These are phyloP conservation scores for Petrocephalus sullivani DNA, from an alignment of 2,797 vertebrate species.

Conservation along the genomic window DNA sequence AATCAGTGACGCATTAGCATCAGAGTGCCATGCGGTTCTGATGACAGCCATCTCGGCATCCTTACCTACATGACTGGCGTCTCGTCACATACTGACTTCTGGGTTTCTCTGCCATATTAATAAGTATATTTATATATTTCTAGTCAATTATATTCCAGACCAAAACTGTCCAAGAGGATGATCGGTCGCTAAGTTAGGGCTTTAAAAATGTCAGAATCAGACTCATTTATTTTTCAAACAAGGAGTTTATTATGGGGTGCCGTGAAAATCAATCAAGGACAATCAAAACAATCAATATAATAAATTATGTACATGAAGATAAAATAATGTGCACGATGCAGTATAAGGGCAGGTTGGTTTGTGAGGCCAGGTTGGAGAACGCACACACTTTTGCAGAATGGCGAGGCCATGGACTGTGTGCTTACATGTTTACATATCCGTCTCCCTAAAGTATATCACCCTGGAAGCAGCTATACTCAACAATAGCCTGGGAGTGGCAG, in stretches of 20 bases:
- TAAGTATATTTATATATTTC: background rate
- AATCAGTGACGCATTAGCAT: slow-evolving; percentile 56
- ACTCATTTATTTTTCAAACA: background rate
- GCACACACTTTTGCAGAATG: background rate
- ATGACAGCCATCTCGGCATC: slow-evolving; percentile 33
- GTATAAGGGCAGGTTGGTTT: background rate
- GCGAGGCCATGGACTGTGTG: background rate
- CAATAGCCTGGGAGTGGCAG: background rate
- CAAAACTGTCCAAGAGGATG: background rate
- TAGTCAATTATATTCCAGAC: background rate
- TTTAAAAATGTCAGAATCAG: background rate
- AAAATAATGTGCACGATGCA: background rate
- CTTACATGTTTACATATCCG: background rate
- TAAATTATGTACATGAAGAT: background rate
- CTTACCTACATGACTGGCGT: background rate
- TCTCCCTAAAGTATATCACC: background rate
- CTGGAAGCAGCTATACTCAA: background rate
- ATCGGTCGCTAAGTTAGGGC: background rate
- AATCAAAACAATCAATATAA: background rate
- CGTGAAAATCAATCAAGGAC: background rate
- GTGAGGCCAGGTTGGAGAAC: background rate
- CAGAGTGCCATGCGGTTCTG: slow-evolving; percentile 43
- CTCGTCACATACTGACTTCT: background rate
- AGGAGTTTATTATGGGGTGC: background rate
- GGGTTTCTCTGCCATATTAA: background rate